Base-by-base conservation (phyloP, 1,140 invertebrate genomes). In the Danaus plexippus region DNA sequence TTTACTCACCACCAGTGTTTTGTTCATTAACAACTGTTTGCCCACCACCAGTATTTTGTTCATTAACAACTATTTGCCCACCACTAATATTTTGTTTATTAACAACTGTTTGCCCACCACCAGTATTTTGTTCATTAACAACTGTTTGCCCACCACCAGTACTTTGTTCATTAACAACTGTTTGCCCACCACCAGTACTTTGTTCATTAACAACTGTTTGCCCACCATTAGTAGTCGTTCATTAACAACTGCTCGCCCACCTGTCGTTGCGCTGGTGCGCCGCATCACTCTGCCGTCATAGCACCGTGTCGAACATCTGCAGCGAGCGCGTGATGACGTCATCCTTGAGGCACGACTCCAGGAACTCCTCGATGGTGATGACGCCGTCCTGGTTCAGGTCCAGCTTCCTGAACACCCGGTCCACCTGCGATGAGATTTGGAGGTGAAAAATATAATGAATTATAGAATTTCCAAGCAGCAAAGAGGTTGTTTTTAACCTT, bases 351-450 rank as follows among this genome's bases (percentile, higher is more conserved):
- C 96, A 98, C 64, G 95, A 96, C 88, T 98, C 96, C 77, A 98
- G 94, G 84, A 98, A 98, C 89, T 98, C 96, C 87, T 98, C 96
- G 86, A 97, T 95, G 59, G 96, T 97, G 77, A 98, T 97, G 54
- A 97, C 95, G 54, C 96, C 96, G 79, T 98, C 96, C 83, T 96
- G 93, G 88, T 98, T 97, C 58, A 96, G 88, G 80, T 98, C 97
- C 73, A 98, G 90, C 88, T 97, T 97, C 82, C 94, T 91, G 88
- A 96, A 96, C 46, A 95, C 94, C 65, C 92, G 88, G 75, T 96
- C 94, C 54, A 95, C 91, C 87, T 92, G 22, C 22, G 2, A 8
- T 6, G 4, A 32, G 22, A 32, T 32, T 7, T 7, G 89, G 8
- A 70, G 69, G 2, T 9, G 11, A 1, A 43, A 11, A 42, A 47